Percentiles rank a stretch among this genome's conserved stretches.
Conservation (phyloP, 2,888 invertebrate species). For the Xylophagus ater region DNA sequence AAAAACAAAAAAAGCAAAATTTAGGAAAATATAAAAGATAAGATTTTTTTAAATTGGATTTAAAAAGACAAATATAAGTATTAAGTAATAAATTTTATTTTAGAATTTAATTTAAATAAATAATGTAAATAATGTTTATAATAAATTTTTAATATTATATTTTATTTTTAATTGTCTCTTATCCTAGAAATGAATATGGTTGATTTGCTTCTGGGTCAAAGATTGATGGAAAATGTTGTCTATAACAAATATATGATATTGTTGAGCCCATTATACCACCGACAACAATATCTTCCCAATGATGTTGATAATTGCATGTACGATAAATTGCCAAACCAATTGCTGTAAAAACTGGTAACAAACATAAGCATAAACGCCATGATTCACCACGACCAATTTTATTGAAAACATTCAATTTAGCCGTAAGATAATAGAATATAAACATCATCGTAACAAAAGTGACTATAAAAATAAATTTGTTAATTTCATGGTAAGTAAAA, state of each 20-base stretch:
- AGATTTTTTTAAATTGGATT: too few species aligned
- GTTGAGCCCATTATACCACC: constrained; percentile 54
- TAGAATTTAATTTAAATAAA: too few species aligned
- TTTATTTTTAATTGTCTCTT: too few species aligned
- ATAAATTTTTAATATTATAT: too few species aligned
- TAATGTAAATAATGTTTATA: too few species aligned
- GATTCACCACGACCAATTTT: constrained; percentile 47
- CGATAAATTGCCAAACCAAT: constrained; percentile 52
- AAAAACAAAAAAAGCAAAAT: too few species aligned
- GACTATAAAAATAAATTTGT: constrained; percentile 40
- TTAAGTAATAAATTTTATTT: too few species aligned
- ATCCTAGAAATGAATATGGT: neutral
- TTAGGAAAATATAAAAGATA: too few species aligned
- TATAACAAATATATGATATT: constrained; percentile 52
- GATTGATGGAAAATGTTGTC: constrained; percentile 53
- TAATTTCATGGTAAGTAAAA: constrained; percentile 2
- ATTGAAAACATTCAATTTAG: constrained; percentile 51
- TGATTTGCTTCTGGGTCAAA: constrained; percentile 1
- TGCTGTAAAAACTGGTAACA: constrained; percentile 51
- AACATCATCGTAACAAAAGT: constrained; percentile 61
- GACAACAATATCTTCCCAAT: constrained; percentile 68
- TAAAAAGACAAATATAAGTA: too few species aligned
- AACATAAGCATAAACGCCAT: constrained; percentile 45
- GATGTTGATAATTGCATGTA: constrained; percentile 73
- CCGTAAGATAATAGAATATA: constrained; percentile 53